These are phyloP conservation scores for Sphenopsis melanotis DNA, from an alignment of 2,797 vertebrate species.

Conservation along the genomic window DNA sequence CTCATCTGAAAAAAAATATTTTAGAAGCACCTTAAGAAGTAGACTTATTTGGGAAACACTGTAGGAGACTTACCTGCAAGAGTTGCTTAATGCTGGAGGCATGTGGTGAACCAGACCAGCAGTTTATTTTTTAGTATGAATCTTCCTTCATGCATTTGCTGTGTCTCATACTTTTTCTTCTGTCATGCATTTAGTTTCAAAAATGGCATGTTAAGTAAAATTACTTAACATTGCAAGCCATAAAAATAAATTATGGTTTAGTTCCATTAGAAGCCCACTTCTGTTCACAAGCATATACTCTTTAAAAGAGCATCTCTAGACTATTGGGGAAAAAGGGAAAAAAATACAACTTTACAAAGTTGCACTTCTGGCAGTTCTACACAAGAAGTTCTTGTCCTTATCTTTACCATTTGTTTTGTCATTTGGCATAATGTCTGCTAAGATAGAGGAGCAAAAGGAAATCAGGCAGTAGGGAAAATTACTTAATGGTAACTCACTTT, in stretches of 20 bases:
- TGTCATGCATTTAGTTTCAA: background rate
- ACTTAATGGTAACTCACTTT: background rate
- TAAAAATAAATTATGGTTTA: background rate
- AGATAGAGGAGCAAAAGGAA: background rate
- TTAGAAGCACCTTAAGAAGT: background rate
- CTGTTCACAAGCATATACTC: background rate
- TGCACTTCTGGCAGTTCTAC: background rate
- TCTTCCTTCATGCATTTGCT: background rate
- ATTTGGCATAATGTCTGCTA: background rate
- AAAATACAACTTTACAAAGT: background rate
- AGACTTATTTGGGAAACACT: background rate
- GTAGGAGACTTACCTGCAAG: background rate
- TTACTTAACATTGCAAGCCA: background rate
- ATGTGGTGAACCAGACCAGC: background rate
- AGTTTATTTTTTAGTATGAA: background rate
- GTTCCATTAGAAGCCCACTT: background rate
- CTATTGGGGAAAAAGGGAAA: background rate
- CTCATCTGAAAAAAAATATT: background rate
- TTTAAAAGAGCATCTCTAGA: background rate
- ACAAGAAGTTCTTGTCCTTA: background rate
- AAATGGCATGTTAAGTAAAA: background rate
- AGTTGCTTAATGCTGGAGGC: background rate
- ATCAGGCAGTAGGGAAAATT: background rate
- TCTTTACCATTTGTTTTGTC: background rate
- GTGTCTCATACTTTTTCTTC: background rate